Evolutionary conservation across 2,888 invertebrate genomes (phyloP).

Genomic region (Drosophila nr. fundita): DNA sequence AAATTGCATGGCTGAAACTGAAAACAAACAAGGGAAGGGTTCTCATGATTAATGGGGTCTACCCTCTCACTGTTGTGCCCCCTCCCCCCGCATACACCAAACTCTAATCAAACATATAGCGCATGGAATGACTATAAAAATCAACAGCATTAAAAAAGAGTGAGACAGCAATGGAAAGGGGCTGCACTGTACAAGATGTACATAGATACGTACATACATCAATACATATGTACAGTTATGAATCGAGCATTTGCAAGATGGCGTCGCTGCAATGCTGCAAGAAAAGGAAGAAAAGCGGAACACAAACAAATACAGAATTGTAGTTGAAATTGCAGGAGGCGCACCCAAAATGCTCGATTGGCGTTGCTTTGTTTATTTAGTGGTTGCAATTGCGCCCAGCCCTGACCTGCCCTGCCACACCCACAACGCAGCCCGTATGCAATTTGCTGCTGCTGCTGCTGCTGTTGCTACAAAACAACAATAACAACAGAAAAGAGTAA

Average conservation of each 20-base stretch:
- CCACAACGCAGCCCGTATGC: slow-evolving; percentile 52
- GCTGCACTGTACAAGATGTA: slow-evolving; percentile 31
- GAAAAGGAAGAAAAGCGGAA: slow-evolving; percentile 22
- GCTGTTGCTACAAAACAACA: slow-evolving; percentile 54
- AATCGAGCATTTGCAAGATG: slow-evolving; percentile 52
- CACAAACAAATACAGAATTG: slow-evolving; percentile 41
- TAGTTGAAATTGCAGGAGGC: slow-evolving; percentile 45
- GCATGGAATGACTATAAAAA: slow-evolving; percentile 44
- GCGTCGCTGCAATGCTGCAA: slow-evolving; percentile 50
- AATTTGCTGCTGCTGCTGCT: slow-evolving; percentile 62
- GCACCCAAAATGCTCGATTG: slow-evolving; percentile 24
- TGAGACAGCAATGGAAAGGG: slow-evolving; percentile 16
- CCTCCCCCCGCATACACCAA: no score
- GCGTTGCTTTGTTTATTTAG: slow-evolving; percentile 71
- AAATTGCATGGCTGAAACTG: slow-evolving; percentile 16
- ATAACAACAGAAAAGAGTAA: slow-evolving; percentile 45
- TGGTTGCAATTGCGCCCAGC: slow-evolving; percentile 63
- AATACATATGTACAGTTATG: slow-evolving; percentile 39
- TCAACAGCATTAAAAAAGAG: slow-evolving; percentile 38
- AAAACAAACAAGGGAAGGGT: slow-evolving; percentile 27
- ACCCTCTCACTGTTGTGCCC: background rate
- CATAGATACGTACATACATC: slow-evolving; percentile 1
- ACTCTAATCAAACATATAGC: slow-evolving; percentile 31
- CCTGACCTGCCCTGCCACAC: slow-evolving; percentile 55
- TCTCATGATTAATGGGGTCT: slow-evolving; percentile 33